Percentiles rank a stretch among this genome's conserved stretches.
Evolutionary conservation across 2,888 invertebrate genomes (phyloP).

Genomic region (Amblyteles armatorius): DNA sequence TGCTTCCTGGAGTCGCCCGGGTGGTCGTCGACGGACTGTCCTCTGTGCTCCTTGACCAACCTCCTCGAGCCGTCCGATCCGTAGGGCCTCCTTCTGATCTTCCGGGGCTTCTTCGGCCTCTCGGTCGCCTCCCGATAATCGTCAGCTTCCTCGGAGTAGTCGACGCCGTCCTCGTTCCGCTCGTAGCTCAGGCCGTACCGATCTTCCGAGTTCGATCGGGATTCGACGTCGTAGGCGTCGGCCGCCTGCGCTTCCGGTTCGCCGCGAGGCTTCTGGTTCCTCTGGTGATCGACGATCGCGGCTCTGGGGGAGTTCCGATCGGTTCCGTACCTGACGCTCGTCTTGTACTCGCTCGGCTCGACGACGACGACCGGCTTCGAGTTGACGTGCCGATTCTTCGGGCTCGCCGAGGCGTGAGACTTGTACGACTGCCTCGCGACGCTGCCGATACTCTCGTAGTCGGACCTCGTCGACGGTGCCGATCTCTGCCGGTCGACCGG

Average conservation of each 20-base stretch:
- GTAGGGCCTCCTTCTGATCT: constrained; percentile 76
- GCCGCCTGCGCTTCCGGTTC: constrained; percentile 16
- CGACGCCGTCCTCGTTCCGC: constrained; percentile 74
- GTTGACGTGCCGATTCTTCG: constrained; percentile 61
- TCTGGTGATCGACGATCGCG: constrained; percentile 61
- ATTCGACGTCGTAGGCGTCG: constrained; percentile 46
- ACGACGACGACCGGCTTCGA: constrained; percentile 77
- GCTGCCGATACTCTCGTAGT: constrained; percentile 53
- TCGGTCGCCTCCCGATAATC: constrained; percentile 80
- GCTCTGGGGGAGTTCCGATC: constrained; percentile 57
- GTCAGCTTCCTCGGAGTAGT: constrained; percentile 75
- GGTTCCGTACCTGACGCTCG: constrained; percentile 69
- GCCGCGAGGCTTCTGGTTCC: constrained; percentile 34
- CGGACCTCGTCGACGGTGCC: constrained; percentile 69
- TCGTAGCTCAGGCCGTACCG: constrained; percentile 76
- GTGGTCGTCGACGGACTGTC: constrained; percentile 55
- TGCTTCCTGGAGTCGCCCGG: constrained; percentile 72
- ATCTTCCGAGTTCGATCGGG: constrained; percentile 66
- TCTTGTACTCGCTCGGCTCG: constrained; percentile 74
- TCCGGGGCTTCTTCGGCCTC: constrained; percentile 76
- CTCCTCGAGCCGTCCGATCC: constrained; percentile 73
- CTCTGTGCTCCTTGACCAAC: constrained; percentile 80
- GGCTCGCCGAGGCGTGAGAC: background rate
- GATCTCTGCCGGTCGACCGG: constrained; percentile 50
- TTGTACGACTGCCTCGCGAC: constrained; percentile 44